Conservation (phyloP, 30 jellyfish, hydroid and myxozoan species). For the Chrysaora quinquecirrha region DNA sequence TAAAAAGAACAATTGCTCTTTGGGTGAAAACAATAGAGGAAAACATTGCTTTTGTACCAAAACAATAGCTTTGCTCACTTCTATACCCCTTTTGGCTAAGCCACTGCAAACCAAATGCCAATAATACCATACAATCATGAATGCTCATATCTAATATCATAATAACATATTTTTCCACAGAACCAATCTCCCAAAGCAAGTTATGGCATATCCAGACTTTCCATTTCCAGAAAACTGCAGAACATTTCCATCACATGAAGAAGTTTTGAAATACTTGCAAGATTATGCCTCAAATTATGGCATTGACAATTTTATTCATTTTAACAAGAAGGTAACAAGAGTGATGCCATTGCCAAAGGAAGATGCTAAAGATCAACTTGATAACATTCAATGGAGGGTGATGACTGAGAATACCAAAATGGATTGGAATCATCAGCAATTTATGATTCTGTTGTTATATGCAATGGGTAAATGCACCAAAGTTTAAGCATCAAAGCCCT, state of each 20-base stretch:
- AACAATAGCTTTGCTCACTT: too few relatives aligned
- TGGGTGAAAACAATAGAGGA: too few relatives aligned
- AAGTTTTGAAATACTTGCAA: constrained; percentile 52
- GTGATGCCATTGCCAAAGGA: constrained; percentile 40
- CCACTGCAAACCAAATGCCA: not conserved
- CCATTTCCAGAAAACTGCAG: constrained; percentile 61
- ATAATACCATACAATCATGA: not conserved
- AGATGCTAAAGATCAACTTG: not conserved
- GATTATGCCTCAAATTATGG: constrained; percentile 47
- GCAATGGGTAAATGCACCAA: constrained; percentile 74
- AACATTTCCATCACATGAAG: constrained; percentile 66
- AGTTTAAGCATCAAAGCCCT: too few relatives aligned
- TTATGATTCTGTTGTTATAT: constrained; percentile 77
- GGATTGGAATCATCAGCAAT: constrained; percentile 5
- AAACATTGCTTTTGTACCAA: too few relatives aligned
- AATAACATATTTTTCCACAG: constrained; percentile 18
- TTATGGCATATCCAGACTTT: constrained; percentile 84
- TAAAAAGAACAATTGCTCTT: too few relatives aligned
- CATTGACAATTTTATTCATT: constrained; percentile 20
- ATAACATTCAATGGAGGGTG: constrained; percentile 33
- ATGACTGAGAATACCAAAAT: constrained; percentile 5
- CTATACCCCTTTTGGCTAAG: too few relatives aligned
- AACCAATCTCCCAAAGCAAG: constrained; percentile 86
- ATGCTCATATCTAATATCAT: not conserved
- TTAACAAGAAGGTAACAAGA: constrained; percentile 44